A percentile compares a stretch with the other conserved stretches of the same genome.
Conservation (phyloP, 2,888 invertebrate species). For the Syrista parreyssii region DNA sequence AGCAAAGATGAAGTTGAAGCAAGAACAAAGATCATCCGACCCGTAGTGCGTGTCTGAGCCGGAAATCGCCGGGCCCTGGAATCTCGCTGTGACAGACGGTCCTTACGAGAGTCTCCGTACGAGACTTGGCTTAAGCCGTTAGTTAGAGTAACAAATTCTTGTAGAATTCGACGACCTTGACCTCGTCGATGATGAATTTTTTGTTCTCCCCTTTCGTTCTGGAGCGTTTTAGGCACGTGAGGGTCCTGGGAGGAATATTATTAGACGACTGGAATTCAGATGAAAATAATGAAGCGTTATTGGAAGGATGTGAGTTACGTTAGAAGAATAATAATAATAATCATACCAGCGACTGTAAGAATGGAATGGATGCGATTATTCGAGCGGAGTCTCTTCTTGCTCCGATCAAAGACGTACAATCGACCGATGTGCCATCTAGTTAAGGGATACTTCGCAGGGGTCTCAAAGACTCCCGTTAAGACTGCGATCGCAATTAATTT, state of each 20-base stretch:
- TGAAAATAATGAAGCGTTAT: not conserved
- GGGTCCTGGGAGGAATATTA: not conserved
- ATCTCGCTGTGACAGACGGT: not conserved
- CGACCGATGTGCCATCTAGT: constrained; percentile 49
- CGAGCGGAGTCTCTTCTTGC: constrained; percentile 39
- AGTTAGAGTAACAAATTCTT: constrained; percentile 57
- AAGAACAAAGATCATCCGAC: not conserved
- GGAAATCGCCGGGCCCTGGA: constrained; percentile 20
- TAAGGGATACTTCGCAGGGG: constrained; percentile 30
- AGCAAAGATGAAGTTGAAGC: not conserved
- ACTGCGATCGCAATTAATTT: constrained; percentile 34
- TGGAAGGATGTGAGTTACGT: not conserved
- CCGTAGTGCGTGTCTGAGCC: constrained; percentile 7
- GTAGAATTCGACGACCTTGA: constrained; percentile 24
- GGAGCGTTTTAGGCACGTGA: not conserved
- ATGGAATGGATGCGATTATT: not conserved
- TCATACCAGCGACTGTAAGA: not conserved
- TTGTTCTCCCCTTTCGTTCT: not conserved
- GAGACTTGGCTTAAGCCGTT: constrained; percentile 21
- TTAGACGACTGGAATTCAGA: not conserved
- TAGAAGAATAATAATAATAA: not conserved
- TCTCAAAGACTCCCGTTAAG: constrained; percentile 38
- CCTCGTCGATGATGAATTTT: not conserved
- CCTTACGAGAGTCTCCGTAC: not conserved
- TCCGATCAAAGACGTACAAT: constrained; percentile 52